Evolutionary conservation across 2,888 invertebrate species (phyloP).

Genomic region (Acleris emargana): DNA sequence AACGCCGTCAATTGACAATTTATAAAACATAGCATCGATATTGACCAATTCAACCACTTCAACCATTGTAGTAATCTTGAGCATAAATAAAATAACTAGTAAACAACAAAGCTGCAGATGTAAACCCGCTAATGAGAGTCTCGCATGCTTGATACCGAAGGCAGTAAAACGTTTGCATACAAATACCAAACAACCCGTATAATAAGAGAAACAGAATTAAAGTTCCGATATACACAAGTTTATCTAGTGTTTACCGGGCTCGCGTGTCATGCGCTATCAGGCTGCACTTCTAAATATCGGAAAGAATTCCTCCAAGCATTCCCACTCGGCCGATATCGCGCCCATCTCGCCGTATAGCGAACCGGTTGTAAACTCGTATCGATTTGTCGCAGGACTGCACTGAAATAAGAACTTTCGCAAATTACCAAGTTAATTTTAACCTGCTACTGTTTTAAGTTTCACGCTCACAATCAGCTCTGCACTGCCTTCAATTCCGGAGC

Average conservation of each 20-base stretch:
- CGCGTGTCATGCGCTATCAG: constrained; percentile 34
- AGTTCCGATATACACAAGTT: constrained; percentile 31
- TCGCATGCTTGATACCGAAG: neutral
- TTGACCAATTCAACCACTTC: neutral
- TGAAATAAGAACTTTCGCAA: constrained; percentile 20
- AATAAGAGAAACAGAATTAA: constrained; percentile 37
- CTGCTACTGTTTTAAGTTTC: neutral
- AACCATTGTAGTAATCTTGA: neutral
- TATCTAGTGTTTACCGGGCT: constrained; percentile 34
- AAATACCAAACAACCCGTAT: constrained; percentile 52
- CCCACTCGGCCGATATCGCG: constrained; percentile 31
- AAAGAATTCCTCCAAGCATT: constrained; percentile 36
- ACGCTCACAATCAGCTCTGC: constrained; percentile 7
- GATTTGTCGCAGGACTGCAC: constrained; percentile 48
- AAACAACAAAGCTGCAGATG: neutral
- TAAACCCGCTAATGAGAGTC: neutral
- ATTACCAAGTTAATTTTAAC: neutral
- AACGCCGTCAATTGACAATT: neutral
- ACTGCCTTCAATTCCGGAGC: constrained; percentile 9
- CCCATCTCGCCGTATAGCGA: constrained; percentile 41
- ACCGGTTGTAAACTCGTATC: constrained; percentile 54
- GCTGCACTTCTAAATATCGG: constrained; percentile 36
- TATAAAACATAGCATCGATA: neutral
- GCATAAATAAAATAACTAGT: neutral
- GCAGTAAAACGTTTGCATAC: constrained; percentile 39